phyloP scores from a whole-genome alignment of 2,113 vertebrate genomes.

The Istiophorus platypterus region DNA sequence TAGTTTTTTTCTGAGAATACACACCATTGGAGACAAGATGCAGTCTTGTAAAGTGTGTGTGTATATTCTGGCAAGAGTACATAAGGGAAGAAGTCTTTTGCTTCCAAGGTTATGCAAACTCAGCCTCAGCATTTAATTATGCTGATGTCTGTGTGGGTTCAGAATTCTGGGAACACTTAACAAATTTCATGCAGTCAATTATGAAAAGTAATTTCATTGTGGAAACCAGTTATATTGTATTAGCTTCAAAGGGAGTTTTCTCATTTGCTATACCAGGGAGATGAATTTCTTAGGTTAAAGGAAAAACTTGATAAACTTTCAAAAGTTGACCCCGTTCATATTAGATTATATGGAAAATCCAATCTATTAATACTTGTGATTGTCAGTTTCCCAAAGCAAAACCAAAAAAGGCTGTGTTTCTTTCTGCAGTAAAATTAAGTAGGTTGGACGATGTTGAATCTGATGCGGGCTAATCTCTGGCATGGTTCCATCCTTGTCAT shows the following conservation, averaged over 20 bases:
- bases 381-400: slow-evolving; percentile 8
- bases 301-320: neutral
- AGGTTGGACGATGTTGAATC: slow-evolving; percentile 17
- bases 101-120: neutral
- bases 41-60: slow-evolving; percentile 15
- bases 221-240: neutral
- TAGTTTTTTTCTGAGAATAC: slow-evolving; percentile 8
- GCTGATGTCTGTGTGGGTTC: neutral
- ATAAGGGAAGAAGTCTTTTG: neutral
- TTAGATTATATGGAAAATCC: neutral
- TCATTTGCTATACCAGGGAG: neutral
- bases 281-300: neutral
- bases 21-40: neutral
- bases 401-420: neutral
- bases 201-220: slow-evolving; percentile 7
- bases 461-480: slow-evolving; percentile 41
- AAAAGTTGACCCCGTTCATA: neutral
- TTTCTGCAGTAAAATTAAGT: slow-evolving; percentile 1
- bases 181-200: neutral
- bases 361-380: neutral
- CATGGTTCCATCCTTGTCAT: slow-evolving; percentile 17
- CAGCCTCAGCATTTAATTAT: neutral
- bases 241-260: neutral
- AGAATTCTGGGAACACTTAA: slow-evolving; percentile 8
- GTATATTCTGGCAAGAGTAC: neutral